These are phyloP conservation scores for Drosophila arawakana DNA, from an alignment of 1,140 invertebrate genomes.

Conservation along the genomic window DNA sequence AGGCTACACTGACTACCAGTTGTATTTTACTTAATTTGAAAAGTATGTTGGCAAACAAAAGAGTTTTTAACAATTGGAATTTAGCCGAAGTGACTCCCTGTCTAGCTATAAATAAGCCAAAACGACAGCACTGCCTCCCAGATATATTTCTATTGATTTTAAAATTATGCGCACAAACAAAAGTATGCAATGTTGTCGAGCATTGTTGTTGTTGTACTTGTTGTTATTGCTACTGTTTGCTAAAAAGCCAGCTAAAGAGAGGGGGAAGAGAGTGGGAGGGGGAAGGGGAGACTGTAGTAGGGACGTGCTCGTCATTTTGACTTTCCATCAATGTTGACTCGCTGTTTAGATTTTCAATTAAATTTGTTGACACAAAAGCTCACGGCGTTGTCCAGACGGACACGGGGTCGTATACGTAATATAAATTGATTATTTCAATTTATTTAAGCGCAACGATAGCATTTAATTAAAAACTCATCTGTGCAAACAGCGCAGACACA, in stretches of 20 bases:
- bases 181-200: constrained; percentile 48
- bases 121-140: constrained; percentile 14
- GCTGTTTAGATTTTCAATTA: constrained; percentile 84
- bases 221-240: constrained; percentile 44
- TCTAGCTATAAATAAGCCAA: too few species aligned
- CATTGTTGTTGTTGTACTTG: constrained; percentile 19
- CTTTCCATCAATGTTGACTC: constrained; percentile 70
- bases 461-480: constrained; percentile 83
- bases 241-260: constrained; percentile 16
- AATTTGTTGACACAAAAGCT: constrained; percentile 72
- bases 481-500: constrained; percentile 58
- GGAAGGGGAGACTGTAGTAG: neutral
- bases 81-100: too few species aligned
- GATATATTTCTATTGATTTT: constrained; percentile 84
- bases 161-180: constrained; percentile 84
- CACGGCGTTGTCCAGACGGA: neutral
- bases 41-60: too few species aligned
- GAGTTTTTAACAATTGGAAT: too few species aligned
- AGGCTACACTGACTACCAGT: too few species aligned
- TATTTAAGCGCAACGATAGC: constrained; percentile 82
- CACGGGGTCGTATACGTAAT: constrained; percentile 67
- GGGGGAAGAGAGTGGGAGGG: neutral
- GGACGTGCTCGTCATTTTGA: constrained; percentile 49
- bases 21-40: too few species aligned
- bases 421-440: constrained; percentile 83